phyloP scores from a whole-genome alignment of 2,797 vertebrate genomes.

The Enteromius argenteus region DNA sequence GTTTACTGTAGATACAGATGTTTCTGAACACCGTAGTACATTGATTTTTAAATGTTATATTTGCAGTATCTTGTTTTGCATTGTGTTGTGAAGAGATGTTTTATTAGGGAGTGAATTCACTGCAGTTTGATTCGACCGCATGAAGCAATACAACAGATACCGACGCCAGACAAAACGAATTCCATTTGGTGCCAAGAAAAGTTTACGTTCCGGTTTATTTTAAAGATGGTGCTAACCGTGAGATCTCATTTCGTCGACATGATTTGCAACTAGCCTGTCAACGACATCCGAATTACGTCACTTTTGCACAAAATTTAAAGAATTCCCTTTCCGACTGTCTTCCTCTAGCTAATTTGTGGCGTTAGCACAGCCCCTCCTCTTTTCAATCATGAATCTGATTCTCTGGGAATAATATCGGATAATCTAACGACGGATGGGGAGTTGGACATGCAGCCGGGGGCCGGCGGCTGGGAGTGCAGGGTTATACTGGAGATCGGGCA shows the following conservation, averaged over 20 bases:
- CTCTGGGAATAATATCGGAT: slow-evolving; percentile 43
- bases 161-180: background rate
- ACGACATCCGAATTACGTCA: slow-evolving; percentile 6
- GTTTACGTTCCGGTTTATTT: slow-evolving; percentile 43
- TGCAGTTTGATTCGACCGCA: slow-evolving; percentile 59
- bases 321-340: slow-evolving; percentile 52
- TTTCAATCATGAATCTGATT: slow-evolving; percentile 37
- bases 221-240: slow-evolving; percentile 51
- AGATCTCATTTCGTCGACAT: slow-evolving; percentile 65
- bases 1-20: slow-evolving; percentile 60
- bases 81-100: slow-evolving; percentile 39
- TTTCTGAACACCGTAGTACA: slow-evolving; percentile 53
- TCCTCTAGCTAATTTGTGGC: slow-evolving; percentile 32
- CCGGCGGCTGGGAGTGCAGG: slow-evolving; percentile 56
- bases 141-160: slow-evolving; percentile 71
- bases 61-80: slow-evolving; percentile 49
- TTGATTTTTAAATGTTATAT: slow-evolving; percentile 59
- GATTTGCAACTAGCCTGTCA: slow-evolving; percentile 1
- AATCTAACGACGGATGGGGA: background rate
- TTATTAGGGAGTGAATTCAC: slow-evolving; percentile 37
- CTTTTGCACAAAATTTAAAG: slow-evolving; percentile 51
- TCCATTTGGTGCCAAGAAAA: slow-evolving; percentile 31
- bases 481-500: slow-evolving; percentile 67
- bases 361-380: slow-evolving; percentile 42
- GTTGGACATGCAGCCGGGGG: background rate